A percentile compares a stretch with the other conserved stretches of the same genome.
These are phyloP conservation scores for Girardinus metallicus DNA, from an alignment of 2,797 vertebrate genomes.

Conservation along the genomic window DNA sequence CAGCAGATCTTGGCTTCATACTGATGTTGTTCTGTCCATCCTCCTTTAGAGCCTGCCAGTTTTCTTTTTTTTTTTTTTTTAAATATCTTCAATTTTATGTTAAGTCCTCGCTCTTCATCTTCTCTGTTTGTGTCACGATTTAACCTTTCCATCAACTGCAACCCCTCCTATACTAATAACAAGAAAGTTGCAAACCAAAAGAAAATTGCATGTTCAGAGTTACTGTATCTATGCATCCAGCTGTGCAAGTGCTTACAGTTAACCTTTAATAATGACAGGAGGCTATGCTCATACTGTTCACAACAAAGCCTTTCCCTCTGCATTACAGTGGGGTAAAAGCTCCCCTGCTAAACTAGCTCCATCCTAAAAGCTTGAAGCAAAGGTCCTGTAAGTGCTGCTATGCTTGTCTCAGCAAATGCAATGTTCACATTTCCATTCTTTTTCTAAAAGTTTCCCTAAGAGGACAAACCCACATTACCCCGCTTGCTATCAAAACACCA, in stretches of 20 bases:
- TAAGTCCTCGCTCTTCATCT: slow-evolving; percentile 1
- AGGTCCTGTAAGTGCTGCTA: slow-evolving; percentile 40
- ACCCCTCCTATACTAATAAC: slow-evolving; percentile 6
- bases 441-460: slow-evolving; percentile 24
- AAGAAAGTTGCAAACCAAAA: slow-evolving; percentile 6
- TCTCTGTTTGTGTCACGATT: slow-evolving; percentile 1
- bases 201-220: not conserved
- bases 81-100: slow-evolving; percentile 6
- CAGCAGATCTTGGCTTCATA: slow-evolving; percentile 9
- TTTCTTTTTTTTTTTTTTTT: not conserved
- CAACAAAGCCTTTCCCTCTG: slow-evolving; percentile 12
- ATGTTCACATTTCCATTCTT: slow-evolving; percentile 27
- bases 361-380: slow-evolving; percentile 46
- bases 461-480: slow-evolving; percentile 13
- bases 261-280: slow-evolving; percentile 31
- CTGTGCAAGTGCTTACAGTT: slow-evolving; percentile 16
- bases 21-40: slow-evolving; percentile 2
- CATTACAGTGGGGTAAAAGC: slow-evolving; percentile 21
- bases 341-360: slow-evolving; percentile 23
- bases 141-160: slow-evolving; percentile 12
- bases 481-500: slow-evolving; percentile 33
- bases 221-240: slow-evolving; percentile 19
- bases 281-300: slow-evolving; percentile 30
- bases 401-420: slow-evolving; percentile 62
- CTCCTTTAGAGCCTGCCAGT: not conserved